Conservation (phyloP, 2,888 invertebrate genomes). For the Metellina segmentata region DNA sequence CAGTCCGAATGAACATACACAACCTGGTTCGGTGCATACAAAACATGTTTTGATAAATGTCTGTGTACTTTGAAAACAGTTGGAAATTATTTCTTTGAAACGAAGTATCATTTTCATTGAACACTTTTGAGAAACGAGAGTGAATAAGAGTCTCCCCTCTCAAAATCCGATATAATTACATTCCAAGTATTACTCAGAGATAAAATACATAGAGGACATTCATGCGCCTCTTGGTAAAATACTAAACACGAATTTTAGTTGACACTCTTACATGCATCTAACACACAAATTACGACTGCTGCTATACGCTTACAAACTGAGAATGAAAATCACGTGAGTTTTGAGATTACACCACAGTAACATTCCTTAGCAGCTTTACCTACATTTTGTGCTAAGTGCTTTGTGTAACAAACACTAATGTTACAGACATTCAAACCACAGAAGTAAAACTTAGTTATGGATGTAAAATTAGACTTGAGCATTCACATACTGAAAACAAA, state of each 20-base stretch:
- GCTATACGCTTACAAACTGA: conserved; percentile 67
- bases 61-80: conserved; percentile 32
- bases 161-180: conserved; percentile 38
- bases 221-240: conserved; percentile 55
- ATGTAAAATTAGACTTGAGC: conserved; percentile 65
- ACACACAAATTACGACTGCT: conserved; percentile 69
- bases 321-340: conserved; percentile 55
- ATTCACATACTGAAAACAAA: conserved; percentile 41
- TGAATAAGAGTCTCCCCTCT: conserved; percentile 34
- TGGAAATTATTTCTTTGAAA: conserved; percentile 18
- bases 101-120: not conserved
- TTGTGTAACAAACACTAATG: conserved; percentile 68
- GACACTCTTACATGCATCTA: conserved; percentile 72
- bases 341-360: conserved; percentile 62
- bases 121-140: conserved; percentile 23
- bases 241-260: conserved; percentile 54
- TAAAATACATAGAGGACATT: conserved; percentile 38
- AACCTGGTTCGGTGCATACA: too few species aligned
- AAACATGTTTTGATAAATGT: not conserved
- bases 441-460: conserved; percentile 30
- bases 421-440: conserved; percentile 62
- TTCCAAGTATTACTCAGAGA: conserved; percentile 40
- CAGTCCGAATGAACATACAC: too few species aligned
- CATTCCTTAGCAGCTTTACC: conserved; percentile 58
- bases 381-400: conserved; percentile 71